These are phyloP conservation scores for Linepithema humile DNA, from an alignment of 1,140 invertebrate genomes.

Conservation along the genomic window DNA sequence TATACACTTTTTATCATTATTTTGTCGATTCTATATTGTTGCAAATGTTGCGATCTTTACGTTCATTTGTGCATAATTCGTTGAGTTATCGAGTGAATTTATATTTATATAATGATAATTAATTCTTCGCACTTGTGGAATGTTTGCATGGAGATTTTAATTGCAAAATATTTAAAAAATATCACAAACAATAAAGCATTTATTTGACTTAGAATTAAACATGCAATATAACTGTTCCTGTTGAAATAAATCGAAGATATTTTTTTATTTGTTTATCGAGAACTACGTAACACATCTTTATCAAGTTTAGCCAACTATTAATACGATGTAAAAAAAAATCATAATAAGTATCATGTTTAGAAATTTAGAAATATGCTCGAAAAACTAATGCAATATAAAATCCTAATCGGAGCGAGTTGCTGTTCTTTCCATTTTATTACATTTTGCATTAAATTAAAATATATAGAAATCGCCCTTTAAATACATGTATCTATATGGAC, in stretches of 20 bases:
- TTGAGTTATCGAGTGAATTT: not conserved
- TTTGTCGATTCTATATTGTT: not conserved
- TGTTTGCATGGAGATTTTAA: not conserved
- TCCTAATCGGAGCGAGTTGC: not conserved
- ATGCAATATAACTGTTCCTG: not conserved
- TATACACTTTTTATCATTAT: not conserved
- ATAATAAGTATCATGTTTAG: not conserved
- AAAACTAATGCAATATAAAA: not conserved
- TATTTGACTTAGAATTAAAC: not conserved
- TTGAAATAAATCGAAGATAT: not conserved
- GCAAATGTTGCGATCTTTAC: not conserved
- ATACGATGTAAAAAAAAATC: no score
- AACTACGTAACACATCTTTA: not conserved
- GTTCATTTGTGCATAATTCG: not conserved
- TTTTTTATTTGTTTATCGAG: not conserved
- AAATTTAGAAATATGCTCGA: not conserved
- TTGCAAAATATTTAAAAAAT: not conserved
- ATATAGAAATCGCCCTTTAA: not conserved
- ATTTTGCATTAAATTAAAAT: not conserved
- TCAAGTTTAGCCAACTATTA: no score
- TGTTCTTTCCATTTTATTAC: no score
- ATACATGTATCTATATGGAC: no score
- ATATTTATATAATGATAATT: constrained; percentile 3
- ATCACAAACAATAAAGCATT: not conserved
- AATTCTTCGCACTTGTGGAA: not conserved